Conservation (phyloP, 2,113 vertebrate genomes). For the Channa maculata region DNA sequence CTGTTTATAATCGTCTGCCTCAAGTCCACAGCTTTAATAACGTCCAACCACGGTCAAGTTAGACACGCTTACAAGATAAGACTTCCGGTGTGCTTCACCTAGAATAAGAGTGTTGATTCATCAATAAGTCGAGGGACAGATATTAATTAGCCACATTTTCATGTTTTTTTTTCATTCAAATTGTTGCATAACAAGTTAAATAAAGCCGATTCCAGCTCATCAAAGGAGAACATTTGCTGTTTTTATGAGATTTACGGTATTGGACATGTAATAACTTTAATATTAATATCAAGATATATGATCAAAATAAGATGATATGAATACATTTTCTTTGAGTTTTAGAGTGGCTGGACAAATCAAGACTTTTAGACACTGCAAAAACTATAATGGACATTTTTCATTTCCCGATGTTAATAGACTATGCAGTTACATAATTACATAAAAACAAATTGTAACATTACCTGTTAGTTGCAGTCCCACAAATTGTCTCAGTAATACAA, state of each 20-base stretch:
- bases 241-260: not conserved
- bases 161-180: too few species aligned
- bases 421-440: too few species aligned
- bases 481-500: too few species aligned
- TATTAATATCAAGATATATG: not conserved
- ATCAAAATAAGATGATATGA: too few species aligned
- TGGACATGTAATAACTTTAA: not conserved
- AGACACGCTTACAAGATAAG: rapidly evolving
- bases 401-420: too few species aligned
- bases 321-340: too few species aligned
- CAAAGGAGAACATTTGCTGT: not conserved
- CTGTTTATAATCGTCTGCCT: not conserved
- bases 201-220: too few species aligned
- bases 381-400: too few species aligned
- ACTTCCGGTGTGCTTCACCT: slow-evolving; percentile 7
- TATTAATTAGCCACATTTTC: not conserved
- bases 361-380: too few species aligned
- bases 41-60: not conserved
- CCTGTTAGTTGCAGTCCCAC: too few species aligned
- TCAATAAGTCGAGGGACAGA: not conserved
- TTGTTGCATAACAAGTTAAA: not conserved
- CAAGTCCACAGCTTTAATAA: not conserved
- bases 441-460: too few species aligned
- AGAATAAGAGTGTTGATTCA: not conserved
- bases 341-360: too few species aligned